phyloP scores from a whole-genome alignment of 2,888 invertebrate genomes.

The Lobophora halterata region DNA sequence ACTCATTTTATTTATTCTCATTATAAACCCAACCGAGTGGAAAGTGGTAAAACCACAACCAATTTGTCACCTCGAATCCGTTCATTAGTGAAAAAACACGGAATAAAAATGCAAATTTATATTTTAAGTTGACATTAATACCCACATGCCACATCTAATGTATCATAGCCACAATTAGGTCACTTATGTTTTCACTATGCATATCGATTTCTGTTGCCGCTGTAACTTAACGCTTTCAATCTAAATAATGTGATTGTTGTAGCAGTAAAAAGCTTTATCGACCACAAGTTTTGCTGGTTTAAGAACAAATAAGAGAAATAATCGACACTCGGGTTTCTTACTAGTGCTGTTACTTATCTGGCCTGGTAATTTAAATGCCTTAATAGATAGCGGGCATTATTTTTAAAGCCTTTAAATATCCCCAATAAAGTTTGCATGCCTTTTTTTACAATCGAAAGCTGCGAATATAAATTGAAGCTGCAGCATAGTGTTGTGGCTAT shows the following conservation, averaged over 20 bases:
- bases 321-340: no score
- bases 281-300: no score
- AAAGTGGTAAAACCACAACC: constrained; percentile 14
- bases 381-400: no score
- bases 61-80: constrained; percentile 14
- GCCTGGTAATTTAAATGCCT: no score
- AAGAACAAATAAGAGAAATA: no score
- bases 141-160: constrained; percentile 16
- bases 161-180: constrained; percentile 27
- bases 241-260: constrained; percentile 6
- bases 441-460: no score
- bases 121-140: neutral
- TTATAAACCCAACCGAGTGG: no score
- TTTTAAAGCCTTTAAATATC: no score
- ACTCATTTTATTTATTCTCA: no score
- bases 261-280: neutral
- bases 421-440: no score
- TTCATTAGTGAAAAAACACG: constrained; percentile 1
- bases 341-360: no score
- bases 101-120: neutral
- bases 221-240: constrained; percentile 16
- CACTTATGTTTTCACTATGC: constrained; percentile 27
- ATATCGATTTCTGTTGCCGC: constrained; percentile 26
- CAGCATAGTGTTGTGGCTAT: constrained; percentile 31
- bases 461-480: no score